These are phyloP conservation scores for Tolypeutes matacus DNA, from an alignment of 2,797 vertebrate species.

Conservation along the genomic window DNA sequence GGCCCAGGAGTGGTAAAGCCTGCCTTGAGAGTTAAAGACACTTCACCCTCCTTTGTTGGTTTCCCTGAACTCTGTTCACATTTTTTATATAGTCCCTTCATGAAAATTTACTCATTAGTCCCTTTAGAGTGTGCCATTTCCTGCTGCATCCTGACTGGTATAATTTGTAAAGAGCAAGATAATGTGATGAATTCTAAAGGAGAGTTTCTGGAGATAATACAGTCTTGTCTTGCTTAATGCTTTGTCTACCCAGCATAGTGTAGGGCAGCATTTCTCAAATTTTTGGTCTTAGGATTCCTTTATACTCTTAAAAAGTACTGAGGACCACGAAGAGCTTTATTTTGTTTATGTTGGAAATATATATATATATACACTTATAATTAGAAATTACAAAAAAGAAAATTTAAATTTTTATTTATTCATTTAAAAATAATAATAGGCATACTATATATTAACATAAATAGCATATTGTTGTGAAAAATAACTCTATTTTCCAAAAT, in stretches of 20 bases:
- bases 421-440: not conserved
- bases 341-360: not conserved
- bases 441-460: not conserved
- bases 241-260: not conserved
- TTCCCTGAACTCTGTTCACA: not conserved
- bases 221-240: not conserved
- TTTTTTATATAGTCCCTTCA: not conserved
- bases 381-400: not conserved
- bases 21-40: not conserved
- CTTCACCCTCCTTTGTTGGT: not conserved
- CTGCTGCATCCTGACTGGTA: not conserved
- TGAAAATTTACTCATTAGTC: not conserved
- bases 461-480: not conserved
- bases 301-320: not conserved
- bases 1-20: not conserved
- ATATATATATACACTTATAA: not conserved
- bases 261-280: not conserved
- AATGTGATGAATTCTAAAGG: not conserved
- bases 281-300: not conserved
- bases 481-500: not conserved
- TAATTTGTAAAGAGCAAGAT: conserved; percentile 17
- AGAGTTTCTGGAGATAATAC: not conserved
- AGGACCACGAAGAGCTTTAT: not conserved
- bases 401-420: conserved; percentile 4
- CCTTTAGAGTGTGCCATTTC: not conserved